phyloP scores from a whole-genome alignment of 2,797 vertebrate genomes.

The Arctocebus calabarensis region DNA sequence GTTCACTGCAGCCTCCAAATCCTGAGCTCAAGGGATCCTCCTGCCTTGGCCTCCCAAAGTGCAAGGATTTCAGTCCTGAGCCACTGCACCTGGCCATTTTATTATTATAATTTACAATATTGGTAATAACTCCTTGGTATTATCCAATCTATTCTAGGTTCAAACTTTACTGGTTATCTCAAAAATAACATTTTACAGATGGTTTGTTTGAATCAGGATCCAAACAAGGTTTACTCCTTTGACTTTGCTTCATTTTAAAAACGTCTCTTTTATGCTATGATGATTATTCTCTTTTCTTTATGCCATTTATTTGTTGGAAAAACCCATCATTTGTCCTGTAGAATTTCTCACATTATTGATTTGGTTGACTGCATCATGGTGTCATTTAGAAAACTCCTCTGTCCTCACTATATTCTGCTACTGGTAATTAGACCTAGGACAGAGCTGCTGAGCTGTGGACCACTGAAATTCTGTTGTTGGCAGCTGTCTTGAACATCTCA shows the following conservation, averaged over 20 bases:
- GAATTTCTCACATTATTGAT: not conserved
- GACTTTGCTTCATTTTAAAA: not conserved
- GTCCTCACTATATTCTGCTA: not conserved
- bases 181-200: not conserved
- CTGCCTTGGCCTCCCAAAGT: too few species aligned
- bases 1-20: too few species aligned
- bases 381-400: not conserved
- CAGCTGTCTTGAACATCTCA: rapidly evolving
- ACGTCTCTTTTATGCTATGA: not conserved
- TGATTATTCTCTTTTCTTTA: not conserved
- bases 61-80: too few species aligned
- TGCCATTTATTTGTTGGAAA: not conserved
- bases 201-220: conserved; percentile 6
- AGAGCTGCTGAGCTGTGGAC: not conserved
- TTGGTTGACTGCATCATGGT: not conserved
- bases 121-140: not conserved
- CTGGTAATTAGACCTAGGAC: not conserved
- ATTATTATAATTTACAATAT: not conserved
- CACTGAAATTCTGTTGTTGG: not conserved
- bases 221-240: not conserved
- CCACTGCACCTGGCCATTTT: too few species aligned
- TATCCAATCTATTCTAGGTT: not conserved
- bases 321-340: not conserved
- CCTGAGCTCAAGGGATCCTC: too few species aligned
- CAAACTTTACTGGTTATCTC: not conserved